A percentile compares a stretch with the other conserved stretches of the same genome.
These are phyloP conservation scores for Neodontobutis hainanensis DNA, from an alignment of 2,113 vertebrate species.

Conservation along the genomic window DNA sequence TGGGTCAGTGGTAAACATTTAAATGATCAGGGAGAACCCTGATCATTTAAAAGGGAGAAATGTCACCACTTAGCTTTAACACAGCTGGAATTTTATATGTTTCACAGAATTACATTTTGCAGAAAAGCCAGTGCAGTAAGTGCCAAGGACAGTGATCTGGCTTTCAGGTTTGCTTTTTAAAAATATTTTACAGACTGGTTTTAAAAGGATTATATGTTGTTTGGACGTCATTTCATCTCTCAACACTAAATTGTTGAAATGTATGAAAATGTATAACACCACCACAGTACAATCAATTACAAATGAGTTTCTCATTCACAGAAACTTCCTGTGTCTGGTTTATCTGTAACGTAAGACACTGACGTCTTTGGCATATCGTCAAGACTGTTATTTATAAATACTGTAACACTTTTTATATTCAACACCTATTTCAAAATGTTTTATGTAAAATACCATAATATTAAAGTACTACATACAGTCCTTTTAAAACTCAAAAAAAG, in stretches of 20 bases:
- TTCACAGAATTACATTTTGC: constrained; percentile 9
- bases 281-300: not conserved
- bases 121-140: constrained; percentile 24
- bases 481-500: not conserved
- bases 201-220: not conserved
- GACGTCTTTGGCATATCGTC: no score
- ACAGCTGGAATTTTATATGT: constrained; percentile 37
- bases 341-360: no score
- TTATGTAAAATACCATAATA: not conserved
- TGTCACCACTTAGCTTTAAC: constrained; percentile 55
- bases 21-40: constrained; percentile 58
- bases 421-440: not conserved
- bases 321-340: no score
- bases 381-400: constrained; percentile 3
- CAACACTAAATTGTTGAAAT: not conserved
- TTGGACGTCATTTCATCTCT: not conserved
- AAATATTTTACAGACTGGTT: constrained; percentile 4
- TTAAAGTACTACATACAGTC: not conserved
- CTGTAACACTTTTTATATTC: not conserved
- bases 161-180: constrained; percentile 6
- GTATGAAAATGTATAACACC: not conserved
- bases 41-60: no score
- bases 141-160: constrained; percentile 20
- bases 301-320: not conserved
- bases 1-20: constrained; percentile 20